Evolutionary conservation across 2,797 vertebrate genomes (phyloP), one percentile per base, ranked within the genome.

Genomic region (Borostomias antarcticus): DNA sequence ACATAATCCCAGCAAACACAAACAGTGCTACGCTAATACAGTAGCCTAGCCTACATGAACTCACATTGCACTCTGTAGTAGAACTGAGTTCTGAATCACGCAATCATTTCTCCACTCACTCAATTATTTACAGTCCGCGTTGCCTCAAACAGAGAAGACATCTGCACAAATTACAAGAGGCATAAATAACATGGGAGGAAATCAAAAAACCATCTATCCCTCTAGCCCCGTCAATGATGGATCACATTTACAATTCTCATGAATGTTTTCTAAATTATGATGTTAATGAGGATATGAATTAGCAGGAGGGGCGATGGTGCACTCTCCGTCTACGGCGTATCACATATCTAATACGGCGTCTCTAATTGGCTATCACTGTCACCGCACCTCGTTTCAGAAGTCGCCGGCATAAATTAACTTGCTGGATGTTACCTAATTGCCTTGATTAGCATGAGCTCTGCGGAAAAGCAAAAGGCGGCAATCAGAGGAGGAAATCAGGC

Each of bases 321-420:
- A 74, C 73, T 73, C 82, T 85, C 89, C 79, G 80, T 87, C 83
- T 84, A 79, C 70, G 80, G 73, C 71, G 57, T 64, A 73, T 70
- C 81, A 65, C 47, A 52, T 82, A 72, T 76, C 79, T 54, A 77
- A 83, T 82, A 76, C 54, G 62, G 37, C 23, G 21, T 73, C 70
- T 73, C 79, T 89, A 90, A 90, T 89, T 86, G 86, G 90, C 72
- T 72, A 89, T 89, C 85, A 72, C 85, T 83, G 86, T 88, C 87
- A 88, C 75, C 81, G 78, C 77, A 65, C 68, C 45, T 74, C 70
- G 68, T 82, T 83, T 85, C 64, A 69, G 82, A 85, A 77, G 69
- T 70, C 75, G 54, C 73, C 70, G 50, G 82, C 82, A 85, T 89
- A 84, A 88, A 92, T 92, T 88, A 88, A 85, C 76, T 80, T 11